Evolutionary conservation across 2,113 vertebrate species (phyloP), one percentile per base, ranked within the genome.

Genomic region (Actinemys pallida): DNA sequence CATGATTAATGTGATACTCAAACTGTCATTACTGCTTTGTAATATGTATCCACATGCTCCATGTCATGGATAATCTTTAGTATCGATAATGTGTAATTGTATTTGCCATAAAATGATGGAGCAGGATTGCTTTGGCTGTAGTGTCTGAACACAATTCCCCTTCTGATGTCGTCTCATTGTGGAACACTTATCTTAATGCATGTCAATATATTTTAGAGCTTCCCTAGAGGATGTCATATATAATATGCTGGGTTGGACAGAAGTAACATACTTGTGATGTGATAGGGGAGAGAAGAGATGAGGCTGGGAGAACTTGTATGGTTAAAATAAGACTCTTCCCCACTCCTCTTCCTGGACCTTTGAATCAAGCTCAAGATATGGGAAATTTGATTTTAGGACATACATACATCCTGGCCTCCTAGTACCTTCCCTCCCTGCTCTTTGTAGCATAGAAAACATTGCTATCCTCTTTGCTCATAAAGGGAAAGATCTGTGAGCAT

Each of bases 21-120:
- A 92, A 69, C 92, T 94, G 96, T 85, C 84, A 95, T 97, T 95
- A 92, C 57, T 27, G n/a, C 31, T 89, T 84, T 56, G 72, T 69
- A 86, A 83, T 81, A 96, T 47, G 35, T 84, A 65, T 87, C 88
- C 85, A 87, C 86, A 86, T 94, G 96, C 85, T 54, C 92, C 81
- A 84, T 85, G 81, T 95, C 88, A 94, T 54, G 8, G 92, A 20
- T 47, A 57, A 84, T 88, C 93, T 92, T 94, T 92, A 95, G 93
- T 95, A 93, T 87, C 10, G 0, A 94, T 76, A 91, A 88, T 0
- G 8, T 35, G 39, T 92, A 88, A 92, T 83, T 92, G 79, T 86
- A 81, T 93, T 96, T 95, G 81, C 87, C 76, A 83, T 35, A 81
- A 69, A 95, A 88, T 57, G 80, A 95, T 52, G 78, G 65, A 96